A percentile compares a stretch with the other conserved stretches of the same genome.
phyloP scores from a whole-genome alignment of 2,113 vertebrate species.

The Pygoscelis antarcticus region DNA sequence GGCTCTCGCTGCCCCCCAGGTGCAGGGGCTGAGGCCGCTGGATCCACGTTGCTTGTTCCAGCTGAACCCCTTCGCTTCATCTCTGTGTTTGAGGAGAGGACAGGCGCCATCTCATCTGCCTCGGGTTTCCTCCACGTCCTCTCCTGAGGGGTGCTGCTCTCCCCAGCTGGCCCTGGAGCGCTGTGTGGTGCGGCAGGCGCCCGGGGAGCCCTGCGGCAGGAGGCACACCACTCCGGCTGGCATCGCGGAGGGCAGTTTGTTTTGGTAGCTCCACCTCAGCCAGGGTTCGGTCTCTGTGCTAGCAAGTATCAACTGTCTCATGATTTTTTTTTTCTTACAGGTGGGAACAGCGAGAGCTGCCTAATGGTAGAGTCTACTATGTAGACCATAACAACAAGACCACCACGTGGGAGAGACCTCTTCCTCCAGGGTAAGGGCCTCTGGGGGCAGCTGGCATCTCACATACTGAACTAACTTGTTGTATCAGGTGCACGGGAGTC shows the following conservation, averaged over 20 bases:
- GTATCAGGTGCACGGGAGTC: no score
- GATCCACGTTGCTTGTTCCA: background rate
- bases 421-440: constrained; percentile 88
- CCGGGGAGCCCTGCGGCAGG: background rate
- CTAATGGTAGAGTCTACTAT: constrained; percentile 94
- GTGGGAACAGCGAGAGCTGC: constrained; percentile 95
- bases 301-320: background rate
- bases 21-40: background rate
- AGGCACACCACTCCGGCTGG: background rate
- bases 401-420: constrained; percentile 97
- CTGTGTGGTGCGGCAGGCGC: fast-evolving
- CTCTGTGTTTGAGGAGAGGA: background rate
- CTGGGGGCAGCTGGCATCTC: background rate
- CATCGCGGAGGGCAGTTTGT: background rate
- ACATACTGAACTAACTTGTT: background rate
- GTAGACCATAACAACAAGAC: constrained; percentile 99
- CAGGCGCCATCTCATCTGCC: fast-evolving
- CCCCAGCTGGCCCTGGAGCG: background rate
- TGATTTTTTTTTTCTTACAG: constrained; percentile 68
- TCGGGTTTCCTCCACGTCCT: fast-evolving
- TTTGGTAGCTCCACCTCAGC: background rate
- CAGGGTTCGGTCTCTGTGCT: background rate
- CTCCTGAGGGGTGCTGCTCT: background rate
- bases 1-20: background rate
- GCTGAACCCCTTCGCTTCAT: background rate